Conservation (phyloP, 2,888 invertebrate genomes). For the Orchesellides sinensis region DNA sequence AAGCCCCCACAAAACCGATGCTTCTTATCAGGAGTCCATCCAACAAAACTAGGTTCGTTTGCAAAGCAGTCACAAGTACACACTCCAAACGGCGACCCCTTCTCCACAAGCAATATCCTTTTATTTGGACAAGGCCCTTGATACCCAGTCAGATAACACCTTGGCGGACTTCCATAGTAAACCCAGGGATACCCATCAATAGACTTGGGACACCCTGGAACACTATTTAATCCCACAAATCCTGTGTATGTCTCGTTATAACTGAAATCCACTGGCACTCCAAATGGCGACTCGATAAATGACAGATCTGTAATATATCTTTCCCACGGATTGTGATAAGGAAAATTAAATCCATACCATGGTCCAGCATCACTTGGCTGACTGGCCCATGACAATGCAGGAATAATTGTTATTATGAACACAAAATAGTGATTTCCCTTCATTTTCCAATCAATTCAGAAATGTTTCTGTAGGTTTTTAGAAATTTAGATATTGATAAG, state of each 20-base stretch:
- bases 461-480: too few species aligned
- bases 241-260: neutral
- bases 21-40: too few species aligned
- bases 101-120: neutral
- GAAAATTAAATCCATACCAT: too few species aligned
- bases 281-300: neutral
- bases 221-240: neutral
- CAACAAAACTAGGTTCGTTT: too few species aligned
- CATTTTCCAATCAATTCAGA: too few species aligned
- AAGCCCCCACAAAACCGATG: too few species aligned
- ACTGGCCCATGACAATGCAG: too few species aligned
- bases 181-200: neutral
- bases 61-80: neutral
- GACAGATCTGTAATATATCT: neutral
- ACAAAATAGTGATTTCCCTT: too few species aligned
- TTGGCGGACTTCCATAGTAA: neutral
- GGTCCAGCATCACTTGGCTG: too few species aligned
- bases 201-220: constrained; percentile 26
- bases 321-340: too few species aligned
- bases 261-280: neutral
- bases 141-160: neutral
- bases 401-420: too few species aligned
- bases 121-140: neutral
- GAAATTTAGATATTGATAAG: too few species aligned
- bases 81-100: neutral